Percentiles rank a stretch among this genome's conserved stretches.
Conservation (phyloP, 2,113 vertebrate genomes). For the Pipa parva region DNA sequence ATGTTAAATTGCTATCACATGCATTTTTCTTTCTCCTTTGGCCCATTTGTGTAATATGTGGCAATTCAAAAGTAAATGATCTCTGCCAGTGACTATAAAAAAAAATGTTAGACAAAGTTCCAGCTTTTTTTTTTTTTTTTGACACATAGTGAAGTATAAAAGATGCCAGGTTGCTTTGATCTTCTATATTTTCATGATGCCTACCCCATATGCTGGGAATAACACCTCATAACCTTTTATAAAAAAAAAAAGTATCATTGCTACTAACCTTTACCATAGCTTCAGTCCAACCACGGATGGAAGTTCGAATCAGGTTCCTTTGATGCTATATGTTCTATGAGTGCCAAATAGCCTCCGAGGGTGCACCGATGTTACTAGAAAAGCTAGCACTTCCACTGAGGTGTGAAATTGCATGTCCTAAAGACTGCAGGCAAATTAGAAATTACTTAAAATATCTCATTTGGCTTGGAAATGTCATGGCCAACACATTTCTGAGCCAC, state of each 20-base stretch:
- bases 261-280: constrained; percentile 24
- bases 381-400: constrained; percentile 31
- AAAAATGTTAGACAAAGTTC: constrained; percentile 42
- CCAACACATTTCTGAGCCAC: constrained; percentile 8
- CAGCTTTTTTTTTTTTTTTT: constrained; percentile 21
- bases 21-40: constrained; percentile 41
- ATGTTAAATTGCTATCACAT: constrained; percentile 43
- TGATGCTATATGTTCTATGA: constrained; percentile 7
- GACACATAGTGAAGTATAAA: constrained; percentile 27
- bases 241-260: not conserved
- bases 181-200: constrained; percentile 12
- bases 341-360: constrained; percentile 37
- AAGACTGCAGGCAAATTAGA: constrained; percentile 38
- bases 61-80: constrained; percentile 34
- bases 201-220: constrained; percentile 23
- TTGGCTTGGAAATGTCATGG: constrained; percentile 34
- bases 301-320: constrained; percentile 7
- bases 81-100: constrained; percentile 37
- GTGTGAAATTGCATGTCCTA: constrained; percentile 38
- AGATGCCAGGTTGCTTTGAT: constrained; percentile 23
- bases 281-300: constrained; percentile 5
- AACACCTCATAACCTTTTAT: constrained; percentile 26
- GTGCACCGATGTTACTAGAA: constrained; percentile 27
- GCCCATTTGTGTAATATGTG: constrained; percentile 41
- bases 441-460: constrained; percentile 36